These are phyloP conservation scores for Erythrocercus mccallii DNA, from an alignment of 2,113 vertebrate species.

Conservation along the genomic window DNA sequence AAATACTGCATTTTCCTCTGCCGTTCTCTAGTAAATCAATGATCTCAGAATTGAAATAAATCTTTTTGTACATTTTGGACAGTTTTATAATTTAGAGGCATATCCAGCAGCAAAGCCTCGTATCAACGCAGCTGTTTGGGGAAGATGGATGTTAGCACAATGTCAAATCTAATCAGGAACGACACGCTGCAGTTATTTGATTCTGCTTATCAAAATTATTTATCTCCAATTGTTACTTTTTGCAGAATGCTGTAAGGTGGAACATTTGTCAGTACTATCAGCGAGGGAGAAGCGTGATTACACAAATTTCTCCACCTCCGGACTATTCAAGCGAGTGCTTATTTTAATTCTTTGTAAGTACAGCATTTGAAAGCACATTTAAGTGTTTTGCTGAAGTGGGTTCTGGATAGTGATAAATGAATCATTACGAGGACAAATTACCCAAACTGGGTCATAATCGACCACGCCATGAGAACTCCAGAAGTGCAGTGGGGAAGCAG, in stretches of 20 bases:
- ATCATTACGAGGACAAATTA: conserved; percentile 17
- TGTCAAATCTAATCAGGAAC: neutral
- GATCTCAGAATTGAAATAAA: neutral
- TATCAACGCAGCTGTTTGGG: neutral
- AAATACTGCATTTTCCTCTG: accelerated
- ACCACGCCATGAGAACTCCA: neutral
- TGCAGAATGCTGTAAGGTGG: neutral
- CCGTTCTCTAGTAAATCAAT: neutral
- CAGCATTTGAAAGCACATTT: neutral
- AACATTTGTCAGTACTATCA: neutral
- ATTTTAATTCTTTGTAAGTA: neutral
- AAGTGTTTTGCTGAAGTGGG: conserved; percentile 35
- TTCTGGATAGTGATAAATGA: conserved; percentile 47
- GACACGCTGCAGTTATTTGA: neutral
- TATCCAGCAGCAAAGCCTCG: neutral
- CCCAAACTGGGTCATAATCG: conserved; percentile 18
- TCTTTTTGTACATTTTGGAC: neutral
- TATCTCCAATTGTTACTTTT: neutral
- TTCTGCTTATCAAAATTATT: neutral
- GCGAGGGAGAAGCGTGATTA: neutral
- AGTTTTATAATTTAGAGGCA: neutral
- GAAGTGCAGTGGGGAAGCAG: neutral
- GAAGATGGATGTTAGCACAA: neutral
- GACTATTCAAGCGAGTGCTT: neutral
- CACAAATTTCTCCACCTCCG: neutral